Evolutionary conservation across 1,140 invertebrate genomes (phyloP), one percentile per base, ranked within the genome.

Genomic region (Asbolus verrucosus): DNA sequence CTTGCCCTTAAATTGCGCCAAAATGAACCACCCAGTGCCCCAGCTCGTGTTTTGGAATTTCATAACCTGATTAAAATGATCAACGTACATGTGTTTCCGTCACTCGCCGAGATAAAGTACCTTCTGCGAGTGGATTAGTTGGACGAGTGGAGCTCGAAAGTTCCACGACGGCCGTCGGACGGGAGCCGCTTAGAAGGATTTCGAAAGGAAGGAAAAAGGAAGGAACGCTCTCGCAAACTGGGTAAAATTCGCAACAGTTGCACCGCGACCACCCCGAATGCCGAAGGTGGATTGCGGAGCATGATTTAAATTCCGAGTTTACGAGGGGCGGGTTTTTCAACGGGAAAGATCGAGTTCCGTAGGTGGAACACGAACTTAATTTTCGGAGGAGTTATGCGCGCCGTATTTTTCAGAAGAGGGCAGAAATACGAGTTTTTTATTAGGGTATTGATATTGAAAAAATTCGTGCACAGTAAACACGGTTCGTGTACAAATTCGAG

Each of bases 261-360:
- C 41, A n/a, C n/a, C n/a, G n/a, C n/a, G n/a, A n/a, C n/a, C 16
- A 18, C 41, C 41, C 46, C 15, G 6, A 9, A 54, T 54, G n/a
- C 14, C 21, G n/a, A 30, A 46, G 41, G 41, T 46, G 41, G 15
- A 41, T n/a, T n/a, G 13, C 39, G 39, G 8, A 8, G 18, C 43
- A 50, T n/a, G 43, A 54, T 54, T 54, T 54, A 54, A 54, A 54
- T 27, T 27, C 21, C 46, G 24, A 27, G 8, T 54, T 54, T 21
- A 54, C 15, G 46, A 54, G n/a, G 46, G 18, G 19, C 18, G 19
- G 46, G 46, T 54, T 24, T 54, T 27, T 27, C 2, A 4, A 6
- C 14, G 21, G 18, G 21, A 50, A 21, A 50, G 43, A 50, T 50
- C 8, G 21, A 50, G 43, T 27, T 8, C 9, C 43, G 43, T 8